Percentiles rank a stretch among this genome's conserved stretches.
Evolutionary conservation across 2,888 invertebrate species (phyloP).

Genomic region (Xestia xanthographa): DNA sequence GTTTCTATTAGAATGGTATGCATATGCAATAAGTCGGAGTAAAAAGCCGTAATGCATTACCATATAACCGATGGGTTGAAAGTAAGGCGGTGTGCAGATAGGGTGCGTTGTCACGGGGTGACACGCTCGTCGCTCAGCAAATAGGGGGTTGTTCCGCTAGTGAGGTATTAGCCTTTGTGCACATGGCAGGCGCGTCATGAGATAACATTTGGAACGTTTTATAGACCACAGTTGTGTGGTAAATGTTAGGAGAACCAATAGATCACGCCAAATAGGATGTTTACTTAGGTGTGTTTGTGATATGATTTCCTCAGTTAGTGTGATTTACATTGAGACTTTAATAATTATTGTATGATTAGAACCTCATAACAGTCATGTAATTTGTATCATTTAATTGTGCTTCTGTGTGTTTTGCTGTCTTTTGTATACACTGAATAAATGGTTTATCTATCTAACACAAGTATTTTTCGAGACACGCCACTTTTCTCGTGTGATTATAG

Average conservation of each 20-base stretch:
- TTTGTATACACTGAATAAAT: not conserved
- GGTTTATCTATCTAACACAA: not conserved
- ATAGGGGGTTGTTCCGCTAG: conserved; percentile 69
- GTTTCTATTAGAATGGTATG: conserved; percentile 26
- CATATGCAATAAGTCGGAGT: conserved; percentile 44
- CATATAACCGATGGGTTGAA: conserved; percentile 76
- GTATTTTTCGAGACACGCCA: not conserved
- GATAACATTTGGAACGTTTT: conserved; percentile 54
- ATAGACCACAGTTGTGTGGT: conserved; percentile 15
- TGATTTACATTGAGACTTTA: not conserved
- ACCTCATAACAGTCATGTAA: not conserved
- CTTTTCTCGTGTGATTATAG: not conserved
- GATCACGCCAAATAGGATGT: conserved; percentile 20
- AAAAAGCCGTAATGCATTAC: conserved; percentile 75
- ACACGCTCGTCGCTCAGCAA: conserved; percentile 69
- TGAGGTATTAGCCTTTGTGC: conserved; percentile 73
- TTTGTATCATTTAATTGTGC: too few relatives aligned
- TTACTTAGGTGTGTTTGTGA: not conserved
- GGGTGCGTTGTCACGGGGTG: conserved; percentile 72
- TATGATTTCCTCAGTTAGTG: not conserved
- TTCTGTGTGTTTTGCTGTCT: not conserved
- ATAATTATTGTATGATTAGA: not conserved
- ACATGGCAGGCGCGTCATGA: conserved; percentile 71
- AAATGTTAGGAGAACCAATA: conserved; percentile 32
- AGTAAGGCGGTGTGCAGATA: conserved; percentile 75